A percentile compares a stretch with the other conserved stretches of the same genome.
phyloP scores from a whole-genome alignment of 2,113 vertebrate genomes.

The Engystomops pustulosus region DNA sequence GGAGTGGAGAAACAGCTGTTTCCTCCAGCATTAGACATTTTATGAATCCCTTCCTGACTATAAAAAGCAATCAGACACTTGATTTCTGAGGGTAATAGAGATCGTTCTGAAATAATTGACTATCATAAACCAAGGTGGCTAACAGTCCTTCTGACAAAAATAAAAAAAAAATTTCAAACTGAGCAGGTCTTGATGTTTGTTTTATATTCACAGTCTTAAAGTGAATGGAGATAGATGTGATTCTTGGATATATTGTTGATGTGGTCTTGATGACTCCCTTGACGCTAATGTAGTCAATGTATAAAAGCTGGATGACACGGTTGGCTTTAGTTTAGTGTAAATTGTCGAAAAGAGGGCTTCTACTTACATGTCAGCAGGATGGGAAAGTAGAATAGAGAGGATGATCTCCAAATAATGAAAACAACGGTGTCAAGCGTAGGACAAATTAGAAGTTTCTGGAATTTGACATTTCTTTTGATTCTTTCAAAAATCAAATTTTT shows the following conservation, averaged over 20 bases:
- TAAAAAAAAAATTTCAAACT: conserved; percentile 27
- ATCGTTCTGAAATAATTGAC: conserved; percentile 69
- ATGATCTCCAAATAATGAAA: too few relatives aligned
- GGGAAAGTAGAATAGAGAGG: not conserved
- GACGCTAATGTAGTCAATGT: conserved; percentile 59
- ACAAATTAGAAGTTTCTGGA: too few relatives aligned
- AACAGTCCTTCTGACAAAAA: conserved; percentile 65
- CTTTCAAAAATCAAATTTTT: too few relatives aligned
- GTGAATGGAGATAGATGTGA: conserved; percentile 57
- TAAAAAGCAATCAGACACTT: conserved; percentile 75
- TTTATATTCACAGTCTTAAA: conserved; percentile 59
- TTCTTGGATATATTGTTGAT: conserved; percentile 46
- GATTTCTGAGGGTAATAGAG: conserved; percentile 72
- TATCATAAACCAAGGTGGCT: conserved; percentile 71
- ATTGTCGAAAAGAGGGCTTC: conserved; percentile 47
- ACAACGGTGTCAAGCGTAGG: too few relatives aligned
- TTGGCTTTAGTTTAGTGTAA: conserved; percentile 51
- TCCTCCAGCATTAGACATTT: conserved; percentile 68
- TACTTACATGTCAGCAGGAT: not conserved
- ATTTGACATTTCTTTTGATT: too few relatives aligned
- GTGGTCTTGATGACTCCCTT: conserved; percentile 45
- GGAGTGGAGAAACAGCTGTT: conserved; percentile 74
- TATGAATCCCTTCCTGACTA: conserved; percentile 72
- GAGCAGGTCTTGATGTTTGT: conserved; percentile 52
- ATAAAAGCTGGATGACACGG: conserved; percentile 58